A percentile compares a stretch with the other conserved stretches of the same genome.
phyloP scores from a whole-genome alignment of 2,113 vertebrate species.

The Aix galericulata region DNA sequence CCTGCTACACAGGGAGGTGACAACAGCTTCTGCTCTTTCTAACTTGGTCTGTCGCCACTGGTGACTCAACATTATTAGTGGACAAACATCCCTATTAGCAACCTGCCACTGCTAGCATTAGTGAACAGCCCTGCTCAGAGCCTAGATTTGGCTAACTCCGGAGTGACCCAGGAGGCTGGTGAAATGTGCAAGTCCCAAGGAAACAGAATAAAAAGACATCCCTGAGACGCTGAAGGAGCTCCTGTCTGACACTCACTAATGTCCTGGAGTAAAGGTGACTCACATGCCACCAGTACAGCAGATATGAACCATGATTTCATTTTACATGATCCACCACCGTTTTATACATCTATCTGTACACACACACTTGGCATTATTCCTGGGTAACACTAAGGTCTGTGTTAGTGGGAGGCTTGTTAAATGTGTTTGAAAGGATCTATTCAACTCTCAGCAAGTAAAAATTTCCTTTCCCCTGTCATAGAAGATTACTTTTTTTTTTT shows the following conservation, averaged over 20 bases:
- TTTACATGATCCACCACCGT: background rate
- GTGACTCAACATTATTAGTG: background rate
- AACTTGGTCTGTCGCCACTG: background rate
- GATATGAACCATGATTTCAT: background rate
- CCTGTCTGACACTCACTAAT: background rate
- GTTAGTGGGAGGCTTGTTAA: background rate
- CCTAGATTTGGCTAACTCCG: background rate
- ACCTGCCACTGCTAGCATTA: background rate
- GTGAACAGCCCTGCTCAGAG: background rate
- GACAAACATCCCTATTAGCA: background rate
- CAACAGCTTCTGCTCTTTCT: background rate
- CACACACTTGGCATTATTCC: background rate
- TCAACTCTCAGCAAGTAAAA: background rate
- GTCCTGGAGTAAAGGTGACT: background rate
- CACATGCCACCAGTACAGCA: background rate
- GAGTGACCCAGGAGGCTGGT: background rate
- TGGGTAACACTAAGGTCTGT: background rate
- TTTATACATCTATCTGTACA: background rate
- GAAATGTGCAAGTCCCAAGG: background rate
- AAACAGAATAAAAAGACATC: background rate
- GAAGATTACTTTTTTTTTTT: background rate
- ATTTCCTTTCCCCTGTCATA: background rate
- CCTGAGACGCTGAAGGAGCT: background rate
- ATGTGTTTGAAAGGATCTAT: background rate
- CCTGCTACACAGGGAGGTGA: background rate